Evolutionary conservation across 2,888 invertebrate genomes (phyloP).

Genomic region (Onthophagus sagittarius): DNA sequence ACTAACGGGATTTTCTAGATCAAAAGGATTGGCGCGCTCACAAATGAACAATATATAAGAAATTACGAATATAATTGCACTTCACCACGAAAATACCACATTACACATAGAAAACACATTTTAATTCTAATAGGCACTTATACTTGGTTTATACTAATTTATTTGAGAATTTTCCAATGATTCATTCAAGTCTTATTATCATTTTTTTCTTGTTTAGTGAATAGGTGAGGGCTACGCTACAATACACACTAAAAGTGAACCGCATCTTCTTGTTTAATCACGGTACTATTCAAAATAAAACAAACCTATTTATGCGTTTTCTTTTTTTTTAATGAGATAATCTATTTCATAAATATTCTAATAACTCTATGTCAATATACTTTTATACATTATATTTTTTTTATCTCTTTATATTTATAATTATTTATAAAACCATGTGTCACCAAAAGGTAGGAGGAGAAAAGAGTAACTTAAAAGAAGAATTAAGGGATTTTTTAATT

Average conservation of each 20-base stretch:
- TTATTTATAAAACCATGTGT: slow-evolving; percentile 50
- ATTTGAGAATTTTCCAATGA: slow-evolving; percentile 1
- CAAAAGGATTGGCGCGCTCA: slow-evolving; percentile 13
- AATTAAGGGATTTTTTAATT: slow-evolving; percentile 9
- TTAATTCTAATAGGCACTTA: slow-evolving; percentile 23
- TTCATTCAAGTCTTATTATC: background rate
- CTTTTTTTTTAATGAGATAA: slow-evolving; percentile 24
- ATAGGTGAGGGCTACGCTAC: slow-evolving; percentile 10
- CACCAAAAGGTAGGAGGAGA: slow-evolving; percentile 46
- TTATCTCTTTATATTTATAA: slow-evolving; percentile 49
- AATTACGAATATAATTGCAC: slow-evolving; percentile 20
- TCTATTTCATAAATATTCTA: slow-evolving; percentile 42
- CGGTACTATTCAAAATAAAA: slow-evolving; percentile 29
- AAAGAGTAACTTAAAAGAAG: slow-evolving; percentile 21
- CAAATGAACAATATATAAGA: slow-evolving; percentile 14
- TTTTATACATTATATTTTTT: slow-evolving; percentile 45
- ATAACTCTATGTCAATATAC: slow-evolving; percentile 49
- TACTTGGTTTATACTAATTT: slow-evolving; percentile 11
- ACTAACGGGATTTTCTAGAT: background rate
- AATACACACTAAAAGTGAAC: slow-evolving; percentile 2
- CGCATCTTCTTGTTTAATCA: background rate
- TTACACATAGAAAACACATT: slow-evolving; percentile 14
- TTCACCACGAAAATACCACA: slow-evolving; percentile 16
- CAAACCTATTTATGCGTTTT: slow-evolving; percentile 20
- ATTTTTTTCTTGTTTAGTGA: slow-evolving; percentile 10